Evolutionary conservation across 1,140 invertebrate species (phyloP), one percentile per base, ranked within the genome.

Genomic region (Drosophila jambulina): DNA sequence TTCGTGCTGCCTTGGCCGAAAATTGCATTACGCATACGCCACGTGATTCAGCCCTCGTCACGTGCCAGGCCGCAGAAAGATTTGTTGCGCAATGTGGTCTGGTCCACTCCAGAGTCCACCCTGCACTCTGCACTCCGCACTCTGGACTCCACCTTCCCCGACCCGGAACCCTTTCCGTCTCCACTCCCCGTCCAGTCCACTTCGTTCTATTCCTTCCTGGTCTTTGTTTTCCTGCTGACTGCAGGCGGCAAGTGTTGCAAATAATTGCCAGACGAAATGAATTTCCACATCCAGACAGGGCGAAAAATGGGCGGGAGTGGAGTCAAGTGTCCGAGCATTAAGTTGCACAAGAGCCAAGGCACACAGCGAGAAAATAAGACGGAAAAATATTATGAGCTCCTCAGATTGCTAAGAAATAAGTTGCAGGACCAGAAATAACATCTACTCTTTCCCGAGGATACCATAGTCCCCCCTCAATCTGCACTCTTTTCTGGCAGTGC

Each of bases 231-330:
- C 49, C 36, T 42, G 36, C 63, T 61, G 63, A 25, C 63, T 67
- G 54, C 65, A 48, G 57, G 64, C 51, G 54, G 75, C 74, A 77
- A 77, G 75, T 77, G 75, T 77, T 77, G 74, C 75, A 77, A 77
- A 77, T 77, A 77, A 77, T 77, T 77, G 74, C 75, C 75, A 78
- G 75, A 78, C 75, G 75, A 58, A 69, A 67, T 69, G 74, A 77
- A 77, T 77, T 75, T 75, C 71, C 75, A 78, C 56, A 51, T 60
- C 68, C 70, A 74, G 70, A 74, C 70, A 51, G 68, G 34, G 27
- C 36, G 17, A 17, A 17, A 19, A 27, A 13, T 19, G 48, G 29
- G 51, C 43, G 32, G 72, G 40, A 27, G 70, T 19, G 27, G 43
- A 49, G 71, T 57, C 70, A 75, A 75, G 70, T 75, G 69, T 58